Evolutionary conservation across 1,140 invertebrate genomes (phyloP), one percentile per base, ranked within the genome.

Genomic region (Sesamia nonagrioides): DNA sequence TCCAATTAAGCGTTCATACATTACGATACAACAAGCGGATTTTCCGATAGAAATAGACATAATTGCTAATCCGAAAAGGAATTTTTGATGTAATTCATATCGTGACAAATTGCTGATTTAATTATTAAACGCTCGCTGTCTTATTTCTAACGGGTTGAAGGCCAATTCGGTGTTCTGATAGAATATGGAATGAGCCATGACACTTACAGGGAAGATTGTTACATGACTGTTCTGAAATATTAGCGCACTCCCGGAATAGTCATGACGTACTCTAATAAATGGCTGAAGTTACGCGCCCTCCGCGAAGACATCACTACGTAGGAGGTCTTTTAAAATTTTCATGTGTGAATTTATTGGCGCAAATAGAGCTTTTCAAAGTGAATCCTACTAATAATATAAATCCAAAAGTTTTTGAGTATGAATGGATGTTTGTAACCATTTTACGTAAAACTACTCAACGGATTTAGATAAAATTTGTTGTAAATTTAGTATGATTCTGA

Each of bases 141-240:
- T 75, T 50, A 72, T 82, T 60, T 61, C 75, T 66, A 80, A 74
- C 74, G 76, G 74, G 42, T 69, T 48, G 63, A 56, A 68, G 63
- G 63, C 58, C 74, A 40, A 71, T 66, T 56, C 68, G 33, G 35
- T 61, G 60, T 74, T 42, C 48, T 35, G 78, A 71, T 77, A 48
- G 76, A 80, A 83, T 80, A 79, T 63, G 37, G 72, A 83, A 83
- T 83, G 82, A 78, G 60, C 42, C 71, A 60, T 63, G 54, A 66
- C 52, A 40, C 33, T 60, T 40, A 71, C 45, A 15, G 27, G 33
- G 33, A 37, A 33, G 11, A 71, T 71, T 71, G 48, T 54, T 11
- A 68, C 63, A 27, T 42, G 6, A 45, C 42, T 27, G 66, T 50
- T 48, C 42, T 69, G 21, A 69, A 69, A 69, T 69, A 69, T 69